These are phyloP conservation scores for Lerista edwardsae DNA, from an alignment of 2,797 vertebrate species.

Conservation along the genomic window DNA sequence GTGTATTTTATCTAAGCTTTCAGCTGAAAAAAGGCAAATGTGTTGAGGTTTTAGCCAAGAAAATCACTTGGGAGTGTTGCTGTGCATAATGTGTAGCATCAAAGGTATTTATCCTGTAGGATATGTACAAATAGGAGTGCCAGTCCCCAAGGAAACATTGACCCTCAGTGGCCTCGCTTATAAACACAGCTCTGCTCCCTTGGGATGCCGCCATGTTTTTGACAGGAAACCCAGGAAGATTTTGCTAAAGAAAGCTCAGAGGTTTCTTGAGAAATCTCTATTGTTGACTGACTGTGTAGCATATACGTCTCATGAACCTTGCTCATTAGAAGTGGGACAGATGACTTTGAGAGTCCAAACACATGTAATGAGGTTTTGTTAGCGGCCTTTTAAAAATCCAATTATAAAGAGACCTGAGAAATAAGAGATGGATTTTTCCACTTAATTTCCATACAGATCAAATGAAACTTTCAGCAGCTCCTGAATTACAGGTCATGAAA, in stretches of 20 bases:
- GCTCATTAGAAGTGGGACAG: neutral
- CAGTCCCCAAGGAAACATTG: neutral
- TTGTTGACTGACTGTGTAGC: neutral
- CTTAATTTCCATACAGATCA: slow-evolving; percentile 19
- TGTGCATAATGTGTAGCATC: neutral
- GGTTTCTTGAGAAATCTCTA: neutral
- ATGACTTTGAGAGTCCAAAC: neutral
- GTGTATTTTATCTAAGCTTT: neutral
- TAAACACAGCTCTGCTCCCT: neutral
- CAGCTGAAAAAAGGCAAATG: rapidly evolving
- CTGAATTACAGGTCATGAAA: slow-evolving; percentile 28
- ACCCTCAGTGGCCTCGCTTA: neutral
- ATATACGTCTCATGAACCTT: neutral
- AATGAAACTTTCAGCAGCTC: slow-evolving; percentile 14
- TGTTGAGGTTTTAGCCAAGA: neutral
- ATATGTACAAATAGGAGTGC: neutral
- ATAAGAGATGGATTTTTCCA: slow-evolving; percentile 15
- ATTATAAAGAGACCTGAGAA: slow-evolving; percentile 4
- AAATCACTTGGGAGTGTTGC: neutral
- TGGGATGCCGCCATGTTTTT: neutral
- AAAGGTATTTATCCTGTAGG: neutral
- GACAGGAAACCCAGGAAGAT: neutral
- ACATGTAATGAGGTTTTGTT: neutral
- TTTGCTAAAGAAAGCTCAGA: neutral
- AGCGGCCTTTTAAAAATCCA: neutral